Percentiles rank a stretch among this genome's conserved stretches.
Evolutionary conservation across 2,888 invertebrate species (phyloP).

Genomic region (Ectobius pallidus): DNA sequence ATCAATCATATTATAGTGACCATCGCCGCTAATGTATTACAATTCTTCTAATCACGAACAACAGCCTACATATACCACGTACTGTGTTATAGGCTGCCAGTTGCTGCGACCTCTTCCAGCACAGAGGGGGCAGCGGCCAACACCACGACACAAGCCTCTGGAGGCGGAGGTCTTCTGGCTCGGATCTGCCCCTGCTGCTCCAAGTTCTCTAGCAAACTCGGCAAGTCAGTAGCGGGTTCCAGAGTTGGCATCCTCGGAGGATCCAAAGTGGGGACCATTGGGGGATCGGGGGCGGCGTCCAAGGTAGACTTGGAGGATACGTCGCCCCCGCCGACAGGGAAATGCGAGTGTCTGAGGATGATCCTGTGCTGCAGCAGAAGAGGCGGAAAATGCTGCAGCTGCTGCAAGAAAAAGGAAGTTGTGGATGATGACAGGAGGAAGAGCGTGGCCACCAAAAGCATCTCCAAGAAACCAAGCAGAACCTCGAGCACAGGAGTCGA

Average conservation of each 20-base stretch:
- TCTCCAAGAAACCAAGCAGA: slow-evolving; percentile 39
- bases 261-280: background rate
- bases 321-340: background rate
- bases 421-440: background rate
- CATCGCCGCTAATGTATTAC: background rate
- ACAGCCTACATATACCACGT: too few species aligned
- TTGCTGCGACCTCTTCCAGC: background rate
- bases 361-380: background rate
- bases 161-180: background rate
- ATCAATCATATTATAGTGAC: too few species aligned
- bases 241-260: background rate
- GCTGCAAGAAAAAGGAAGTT: background rate
- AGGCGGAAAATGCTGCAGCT: background rate
- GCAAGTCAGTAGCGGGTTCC: background rate
- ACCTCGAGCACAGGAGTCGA: slow-evolving; percentile 21
- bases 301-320: background rate
- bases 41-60: background rate
- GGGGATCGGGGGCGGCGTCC: background rate
- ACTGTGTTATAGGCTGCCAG: background rate
- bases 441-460: slow-evolving; percentile 6
- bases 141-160: background rate
- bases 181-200: slow-evolving; percentile 6
- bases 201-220: background rate
- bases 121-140: background rate
- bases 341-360: background rate